Base-by-base conservation (phyloP, 2,797 vertebrate genomes). In the Brotogeris chrysoptera region DNA sequence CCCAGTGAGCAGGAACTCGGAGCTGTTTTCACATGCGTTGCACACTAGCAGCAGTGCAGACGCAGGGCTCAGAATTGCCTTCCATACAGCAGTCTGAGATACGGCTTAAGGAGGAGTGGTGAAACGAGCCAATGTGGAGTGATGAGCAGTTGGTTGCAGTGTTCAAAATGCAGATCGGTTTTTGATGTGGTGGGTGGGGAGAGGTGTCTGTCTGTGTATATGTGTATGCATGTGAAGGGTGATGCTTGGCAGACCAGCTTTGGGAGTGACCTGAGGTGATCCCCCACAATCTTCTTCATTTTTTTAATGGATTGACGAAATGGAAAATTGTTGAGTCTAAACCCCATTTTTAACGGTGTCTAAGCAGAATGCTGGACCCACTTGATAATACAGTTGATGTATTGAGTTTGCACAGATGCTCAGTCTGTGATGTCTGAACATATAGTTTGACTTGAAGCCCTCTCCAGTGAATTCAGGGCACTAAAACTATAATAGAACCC, bases 141-240 rank as follows among this genome's bases (percentile, higher is more conserved):
- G 20, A 32, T 5, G 30, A 49, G 5, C 2, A 14, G 57, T 13
- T 16, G 8, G 21, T 49, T 12, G 30, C 59, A 12, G 46, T 7
- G 39, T 43, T 55, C 6, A 4, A 17, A 6, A 17, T 39, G 13
- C 5, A 0, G 19, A 7, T 11, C 0, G 0, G 11, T 28, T 39
- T 60, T 25, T 38, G 76, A 1, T 17, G 52, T 4, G 7, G 19
- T 1, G 5, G n/a, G 25, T 2, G 8, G 34, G 27, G 23, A 25
- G 38, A 30, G 61, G 16, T 3, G 34, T 68, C 69, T 24, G n/a
- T 38, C 11, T 3, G 27, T 19, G 9, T 23, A 0, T 8, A 2
- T 24, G 27, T 28, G 32, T 8, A 3, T 7, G 11, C 39, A 5
- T 16, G 7, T 39, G 24, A 36, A 57, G n/a, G 10, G 55, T 57